Conservation (phyloP, 1,140 invertebrate species). For the Ips typographus region DNA sequence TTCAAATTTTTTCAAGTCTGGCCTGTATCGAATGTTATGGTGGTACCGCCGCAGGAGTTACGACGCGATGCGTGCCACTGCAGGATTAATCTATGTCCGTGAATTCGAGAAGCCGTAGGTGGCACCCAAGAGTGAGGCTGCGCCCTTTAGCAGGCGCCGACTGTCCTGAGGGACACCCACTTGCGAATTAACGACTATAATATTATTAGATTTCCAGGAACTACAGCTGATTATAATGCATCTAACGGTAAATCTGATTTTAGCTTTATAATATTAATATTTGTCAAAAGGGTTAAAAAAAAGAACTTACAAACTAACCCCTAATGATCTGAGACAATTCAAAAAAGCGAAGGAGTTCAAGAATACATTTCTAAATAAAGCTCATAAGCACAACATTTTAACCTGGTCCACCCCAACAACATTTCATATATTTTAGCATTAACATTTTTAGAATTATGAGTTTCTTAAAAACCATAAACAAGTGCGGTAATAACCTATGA, state of each 20-base stretch:
- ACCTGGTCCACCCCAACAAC: no score
- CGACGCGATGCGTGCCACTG: conserved; percentile 18
- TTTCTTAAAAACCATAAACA: no score
- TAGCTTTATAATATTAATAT: no score
- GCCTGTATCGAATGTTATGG: background rate
- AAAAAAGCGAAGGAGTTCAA: no score
- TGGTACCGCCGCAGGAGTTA: background rate
- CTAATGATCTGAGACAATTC: no score
- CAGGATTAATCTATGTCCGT: conserved; percentile 22
- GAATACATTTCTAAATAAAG: no score
- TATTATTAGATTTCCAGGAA: background rate
- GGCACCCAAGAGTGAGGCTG: conserved; percentile 31
- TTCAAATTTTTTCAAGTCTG: no score
- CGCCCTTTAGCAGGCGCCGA: conserved; percentile 29
- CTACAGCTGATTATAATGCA: background rate
- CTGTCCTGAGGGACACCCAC: conserved; percentile 31
- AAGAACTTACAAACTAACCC: background rate
- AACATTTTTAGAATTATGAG: no score
- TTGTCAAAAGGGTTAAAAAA: background rate
- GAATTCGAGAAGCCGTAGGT: conserved; percentile 28
- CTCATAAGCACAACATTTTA: no score
- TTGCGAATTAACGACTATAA: conserved; percentile 6
- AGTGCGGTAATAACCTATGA: no score
- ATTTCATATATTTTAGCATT: no score
- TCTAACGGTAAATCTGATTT: background rate